Conservation (phyloP, 2,113 vertebrate genomes). For the Lynx canadensis region DNA sequence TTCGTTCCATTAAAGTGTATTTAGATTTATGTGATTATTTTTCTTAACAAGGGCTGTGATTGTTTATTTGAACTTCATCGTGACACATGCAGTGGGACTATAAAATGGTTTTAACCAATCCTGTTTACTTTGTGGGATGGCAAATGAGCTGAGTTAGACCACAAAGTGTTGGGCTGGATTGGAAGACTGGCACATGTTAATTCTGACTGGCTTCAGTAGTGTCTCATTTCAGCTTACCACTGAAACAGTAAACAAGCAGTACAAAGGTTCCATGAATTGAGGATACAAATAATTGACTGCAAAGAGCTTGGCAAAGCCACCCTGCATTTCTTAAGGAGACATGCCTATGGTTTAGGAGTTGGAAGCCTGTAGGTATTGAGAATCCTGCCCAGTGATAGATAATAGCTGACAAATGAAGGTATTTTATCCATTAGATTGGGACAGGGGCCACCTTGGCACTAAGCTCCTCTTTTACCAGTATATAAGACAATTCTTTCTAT, state of each 20-base stretch:
- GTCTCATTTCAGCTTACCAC: conserved; percentile 19
- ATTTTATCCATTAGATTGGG: too few species aligned
- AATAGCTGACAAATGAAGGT: background rate
- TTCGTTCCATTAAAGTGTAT: background rate
- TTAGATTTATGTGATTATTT: background rate
- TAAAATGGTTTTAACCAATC: background rate
- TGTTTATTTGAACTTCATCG: background rate
- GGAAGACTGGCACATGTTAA: background rate
- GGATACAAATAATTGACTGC: background rate
- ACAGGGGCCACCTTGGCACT: background rate
- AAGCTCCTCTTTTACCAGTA: background rate
- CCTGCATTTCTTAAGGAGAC: background rate
- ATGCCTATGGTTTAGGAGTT: background rate
- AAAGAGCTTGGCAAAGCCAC: background rate
- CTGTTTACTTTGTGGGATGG: background rate
- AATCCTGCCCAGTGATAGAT: background rate
- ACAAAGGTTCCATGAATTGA: background rate
- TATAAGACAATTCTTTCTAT: background rate
- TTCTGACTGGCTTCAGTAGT: background rate
- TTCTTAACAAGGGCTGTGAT: background rate
- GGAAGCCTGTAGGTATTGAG: background rate
- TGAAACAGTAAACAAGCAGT: background rate
- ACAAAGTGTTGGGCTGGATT: background rate
- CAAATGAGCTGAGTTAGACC: background rate
- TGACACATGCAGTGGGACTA: background rate